These are phyloP conservation scores for Euglossa dilemma DNA, from an alignment of 1,140 invertebrate genomes.

Conservation along the genomic window DNA sequence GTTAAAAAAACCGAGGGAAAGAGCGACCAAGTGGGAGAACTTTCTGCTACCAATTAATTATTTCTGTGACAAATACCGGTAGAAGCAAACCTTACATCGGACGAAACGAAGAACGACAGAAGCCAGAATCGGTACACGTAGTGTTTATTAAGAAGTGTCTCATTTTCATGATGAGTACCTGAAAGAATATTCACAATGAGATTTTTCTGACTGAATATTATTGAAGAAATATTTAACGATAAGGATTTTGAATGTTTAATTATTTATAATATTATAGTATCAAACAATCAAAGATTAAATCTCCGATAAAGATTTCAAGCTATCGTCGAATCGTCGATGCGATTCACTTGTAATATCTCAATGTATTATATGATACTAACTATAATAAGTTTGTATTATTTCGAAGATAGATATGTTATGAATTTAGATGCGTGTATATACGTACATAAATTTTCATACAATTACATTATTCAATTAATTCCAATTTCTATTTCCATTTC, in stretches of 20 bases:
- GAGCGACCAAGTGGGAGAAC: constrained; percentile 21
- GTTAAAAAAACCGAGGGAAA: constrained; percentile 25
- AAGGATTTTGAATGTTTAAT: no score
- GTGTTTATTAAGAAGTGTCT: constrained; percentile 3
- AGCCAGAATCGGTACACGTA: constrained; percentile 3
- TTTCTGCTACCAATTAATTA: constrained; percentile 71
- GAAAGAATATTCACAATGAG: background rate
- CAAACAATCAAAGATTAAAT: background rate
- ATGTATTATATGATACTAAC: no score
- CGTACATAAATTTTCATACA: background rate
- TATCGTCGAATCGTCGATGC: no score
- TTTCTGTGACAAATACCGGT: constrained; percentile 69
- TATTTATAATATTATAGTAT: background rate
- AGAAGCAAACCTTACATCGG: constrained; percentile 41
- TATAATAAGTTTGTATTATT: no score
- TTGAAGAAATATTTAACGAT: background rate
- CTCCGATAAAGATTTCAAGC: background rate
- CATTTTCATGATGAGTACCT: background rate
- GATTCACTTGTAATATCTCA: no score
- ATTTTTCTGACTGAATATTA: background rate
- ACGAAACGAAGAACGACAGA: constrained; percentile 3
- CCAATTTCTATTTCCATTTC: background rate
- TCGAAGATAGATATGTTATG: no score
- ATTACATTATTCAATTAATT: background rate
- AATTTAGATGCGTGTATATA: no score